Evolutionary conservation across 2,113 vertebrate species (phyloP), one percentile per base, ranked within the genome.

Genomic region (Archilochus colubris): DNA sequence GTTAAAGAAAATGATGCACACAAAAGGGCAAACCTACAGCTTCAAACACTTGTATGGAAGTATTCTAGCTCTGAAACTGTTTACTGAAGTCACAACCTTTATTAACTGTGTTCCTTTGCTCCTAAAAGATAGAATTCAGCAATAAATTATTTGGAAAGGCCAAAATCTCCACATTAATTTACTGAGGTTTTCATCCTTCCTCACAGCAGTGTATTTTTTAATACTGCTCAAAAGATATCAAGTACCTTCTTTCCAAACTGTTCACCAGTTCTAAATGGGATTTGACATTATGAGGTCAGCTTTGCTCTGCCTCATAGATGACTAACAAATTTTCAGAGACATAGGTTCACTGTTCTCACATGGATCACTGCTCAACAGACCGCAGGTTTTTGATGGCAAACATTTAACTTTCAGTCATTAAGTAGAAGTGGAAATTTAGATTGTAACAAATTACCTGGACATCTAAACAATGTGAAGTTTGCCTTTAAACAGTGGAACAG

Each of bases 251-350:
- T 91, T 97, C 86, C 91, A 97, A 69, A 89, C 86, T 93, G 87
- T 96, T 97, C 89, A 31, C 94, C 55, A 92, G 44, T 72, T 96
- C 83, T 97, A 97, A 98, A 97, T 97, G 94, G 93, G 88, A 96
- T 97, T 96, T 97, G 97, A 98, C 97, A 94, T 97, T 97, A 97
- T 4, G 19, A 97, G 97, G 97, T 98, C 97, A 97, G 79, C 77
- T 81, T 91, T 96, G 92, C 94, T 96, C 96, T 97, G 87, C 93
- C 94, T 98, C 94, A 74, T 53, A 97, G 95, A 96, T 97, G 97
- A 96, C 97, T 97, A 95, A 98, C 95, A 97, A 96, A 98, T 98
- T 97, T 97, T 86, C 46, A 27, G 96, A 97, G 97, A 95, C 97
- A 90, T 17, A 95, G 96, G 97, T 97, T 97, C 96, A 93, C 86